A percentile compares a stretch with the other conserved stretches of the same genome.
Evolutionary conservation across 1,140 invertebrate species (phyloP).

Genomic region (Trichonephila clavipes): DNA sequence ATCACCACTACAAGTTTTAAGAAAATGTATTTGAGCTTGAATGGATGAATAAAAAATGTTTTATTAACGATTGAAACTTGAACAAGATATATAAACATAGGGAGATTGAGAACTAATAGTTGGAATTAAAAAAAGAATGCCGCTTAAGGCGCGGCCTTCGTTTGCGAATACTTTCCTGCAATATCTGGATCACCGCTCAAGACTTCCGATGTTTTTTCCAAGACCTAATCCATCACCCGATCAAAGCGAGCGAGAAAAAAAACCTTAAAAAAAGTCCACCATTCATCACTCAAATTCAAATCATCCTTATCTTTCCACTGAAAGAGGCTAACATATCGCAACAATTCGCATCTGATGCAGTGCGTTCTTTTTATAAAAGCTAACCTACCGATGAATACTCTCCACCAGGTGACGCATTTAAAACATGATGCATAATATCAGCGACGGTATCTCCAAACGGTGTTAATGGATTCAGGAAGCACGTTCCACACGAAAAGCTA

Average conservation of each 20-base stretch:
- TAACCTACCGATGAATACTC: not conserved
- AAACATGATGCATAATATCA: not conserved
- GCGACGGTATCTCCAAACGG: not conserved
- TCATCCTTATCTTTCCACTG: not conserved
- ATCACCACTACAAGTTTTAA: no score
- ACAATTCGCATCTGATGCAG: not conserved
- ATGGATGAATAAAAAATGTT: no score
- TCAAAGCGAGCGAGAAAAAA: not conserved
- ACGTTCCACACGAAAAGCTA: slow-evolving; percentile 4
- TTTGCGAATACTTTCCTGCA: no score
- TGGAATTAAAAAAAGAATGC: no score
- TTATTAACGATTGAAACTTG: no score
- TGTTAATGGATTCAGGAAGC: not conserved
- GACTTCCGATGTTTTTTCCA: no score
- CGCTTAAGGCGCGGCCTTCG: no score
- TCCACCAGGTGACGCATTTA: slow-evolving; percentile 22
- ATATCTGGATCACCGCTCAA: no score
- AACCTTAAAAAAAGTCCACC: not conserved
- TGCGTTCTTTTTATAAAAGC: not conserved
- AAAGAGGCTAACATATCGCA: not conserved
- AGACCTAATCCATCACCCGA: no score
- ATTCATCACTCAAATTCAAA: not conserved
- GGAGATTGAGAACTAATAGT: no score
- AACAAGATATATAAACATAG: no score
- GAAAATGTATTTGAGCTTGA: no score